Percentiles rank a stretch among this genome's conserved stretches.
These are phyloP conservation scores for Steinernema hermaphroditum DNA, from an alignment of 2,888 invertebrate genomes.

Conservation along the genomic window DNA sequence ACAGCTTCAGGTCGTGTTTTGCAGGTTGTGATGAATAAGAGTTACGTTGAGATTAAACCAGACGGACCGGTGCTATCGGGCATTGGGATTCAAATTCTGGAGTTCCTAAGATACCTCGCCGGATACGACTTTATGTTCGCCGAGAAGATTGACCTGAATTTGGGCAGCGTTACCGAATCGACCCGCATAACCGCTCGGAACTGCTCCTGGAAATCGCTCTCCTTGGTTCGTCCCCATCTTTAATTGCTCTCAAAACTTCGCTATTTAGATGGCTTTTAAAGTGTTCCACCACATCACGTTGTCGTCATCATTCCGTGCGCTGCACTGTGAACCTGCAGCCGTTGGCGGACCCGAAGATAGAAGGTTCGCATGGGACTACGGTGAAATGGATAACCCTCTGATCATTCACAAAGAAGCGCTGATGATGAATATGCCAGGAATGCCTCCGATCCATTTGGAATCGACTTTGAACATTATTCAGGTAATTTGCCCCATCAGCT, in stretches of 20 bases:
- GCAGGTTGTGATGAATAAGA: too few species aligned
- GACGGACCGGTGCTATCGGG: neutral
- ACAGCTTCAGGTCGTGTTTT: neutral
- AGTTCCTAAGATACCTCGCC: constrained; percentile 10
- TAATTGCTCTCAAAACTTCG: neutral
- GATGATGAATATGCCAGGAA: neutral
- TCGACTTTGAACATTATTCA: constrained; percentile 3
- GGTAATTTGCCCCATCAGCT: neutral
- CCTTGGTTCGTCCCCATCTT: neutral
- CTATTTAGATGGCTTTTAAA: neutral
- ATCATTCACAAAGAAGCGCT: constrained; percentile 24
- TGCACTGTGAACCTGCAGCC: neutral
- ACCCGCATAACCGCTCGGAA: neutral
- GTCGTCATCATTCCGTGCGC: constrained; percentile 4
- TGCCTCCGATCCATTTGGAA: constrained; percentile 21
- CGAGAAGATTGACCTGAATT: neutral
- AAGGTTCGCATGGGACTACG: constrained; percentile 5
- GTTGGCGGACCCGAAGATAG: neutral
- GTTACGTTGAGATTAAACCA: neutral
- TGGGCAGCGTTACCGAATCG: neutral
- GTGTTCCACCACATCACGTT: constrained; percentile 24
- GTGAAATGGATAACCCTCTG: constrained; percentile 13
- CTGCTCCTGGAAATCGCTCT: neutral
- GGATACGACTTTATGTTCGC: constrained; percentile 25
- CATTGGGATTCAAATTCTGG: neutral